Conservation (phyloP, 2,113 vertebrate genomes). For the Nansenia antarctica region DNA sequence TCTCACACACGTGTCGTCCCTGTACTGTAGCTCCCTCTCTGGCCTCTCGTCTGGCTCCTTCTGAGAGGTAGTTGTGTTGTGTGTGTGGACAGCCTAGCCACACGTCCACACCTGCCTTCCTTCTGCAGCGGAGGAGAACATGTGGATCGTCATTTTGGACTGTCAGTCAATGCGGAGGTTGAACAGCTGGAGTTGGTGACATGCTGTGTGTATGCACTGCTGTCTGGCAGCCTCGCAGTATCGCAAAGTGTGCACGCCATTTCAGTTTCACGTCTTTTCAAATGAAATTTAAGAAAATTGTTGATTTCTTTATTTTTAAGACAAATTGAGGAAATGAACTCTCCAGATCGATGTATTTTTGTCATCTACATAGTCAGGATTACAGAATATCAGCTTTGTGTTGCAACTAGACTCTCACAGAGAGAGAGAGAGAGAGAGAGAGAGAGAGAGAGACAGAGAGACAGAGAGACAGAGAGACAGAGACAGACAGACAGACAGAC, state of each 20-base stretch:
- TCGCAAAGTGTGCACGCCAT: not conserved
- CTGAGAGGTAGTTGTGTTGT: too few relatives aligned
- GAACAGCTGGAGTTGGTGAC: too few relatives aligned
- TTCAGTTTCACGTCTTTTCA: not conserved
- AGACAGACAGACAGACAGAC: not conserved
- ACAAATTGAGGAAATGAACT: too few relatives aligned
- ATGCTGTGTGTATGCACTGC: too few relatives aligned
- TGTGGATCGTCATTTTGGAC: too few relatives aligned
- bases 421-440: too few relatives aligned
- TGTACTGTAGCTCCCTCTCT: constrained; percentile 31
- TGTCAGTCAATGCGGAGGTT: too few relatives aligned
- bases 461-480: not conserved
- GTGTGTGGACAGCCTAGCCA: constrained; percentile 35
- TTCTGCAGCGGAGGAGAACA: not conserved
- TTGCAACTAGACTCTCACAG: too few relatives aligned
- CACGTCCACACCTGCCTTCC: constrained; percentile 5
- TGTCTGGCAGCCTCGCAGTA: constrained; percentile 43
- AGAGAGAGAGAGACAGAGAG: not conserved
- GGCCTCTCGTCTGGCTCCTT: constrained; percentile 20
- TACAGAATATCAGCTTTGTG: too few relatives aligned
- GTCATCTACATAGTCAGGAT: too few relatives aligned
- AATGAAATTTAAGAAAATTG: not conserved
- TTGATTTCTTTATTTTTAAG: not conserved
- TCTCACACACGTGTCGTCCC: constrained; percentile 27
- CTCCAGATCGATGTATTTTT: too few relatives aligned